phyloP scores from a whole-genome alignment of 2,888 invertebrate genomes.

The Liodrosophila aerea region DNA sequence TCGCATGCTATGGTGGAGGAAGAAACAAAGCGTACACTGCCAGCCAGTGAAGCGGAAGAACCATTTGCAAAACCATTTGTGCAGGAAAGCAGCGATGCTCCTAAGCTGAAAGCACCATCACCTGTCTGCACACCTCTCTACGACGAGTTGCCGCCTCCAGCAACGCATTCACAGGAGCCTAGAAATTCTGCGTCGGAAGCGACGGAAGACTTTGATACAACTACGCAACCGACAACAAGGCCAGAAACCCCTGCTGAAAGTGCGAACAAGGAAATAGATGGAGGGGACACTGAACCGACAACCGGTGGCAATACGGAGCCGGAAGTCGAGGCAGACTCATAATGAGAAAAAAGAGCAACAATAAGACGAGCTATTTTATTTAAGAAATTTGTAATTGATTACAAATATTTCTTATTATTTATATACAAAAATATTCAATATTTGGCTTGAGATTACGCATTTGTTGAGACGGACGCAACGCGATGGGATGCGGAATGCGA shows the following conservation, averaged over 20 bases:
- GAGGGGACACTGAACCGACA: constrained; percentile 10
- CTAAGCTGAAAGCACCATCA: constrained; percentile 48
- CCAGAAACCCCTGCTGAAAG: too few relatives aligned
- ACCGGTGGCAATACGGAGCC: constrained; percentile 23
- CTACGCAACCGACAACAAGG: too few relatives aligned
- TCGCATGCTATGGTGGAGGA: background rate
- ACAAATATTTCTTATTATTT: constrained; percentile 47
- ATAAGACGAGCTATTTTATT: constrained; percentile 23
- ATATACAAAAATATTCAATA: constrained; percentile 18
- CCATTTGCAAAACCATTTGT: constrained; percentile 44
- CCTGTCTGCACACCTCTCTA: constrained; percentile 76
- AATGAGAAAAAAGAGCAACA: constrained; percentile 25
- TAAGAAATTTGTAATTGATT: constrained; percentile 50
- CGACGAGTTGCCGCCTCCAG: constrained; percentile 73
- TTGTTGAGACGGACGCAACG: constrained; percentile 37
- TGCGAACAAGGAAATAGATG: constrained; percentile 17
- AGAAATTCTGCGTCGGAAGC: too few relatives aligned
- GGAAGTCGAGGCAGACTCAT: constrained; percentile 45
- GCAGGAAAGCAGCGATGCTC: constrained; percentile 21
- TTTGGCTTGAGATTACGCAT: constrained; percentile 64
- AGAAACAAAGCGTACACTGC: background rate
- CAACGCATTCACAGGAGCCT: constrained; percentile 1
- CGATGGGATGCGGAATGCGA: constrained; percentile 20
- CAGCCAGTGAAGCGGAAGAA: constrained; percentile 6
- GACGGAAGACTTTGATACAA: too few relatives aligned